These are phyloP conservation scores for Tipula unca DNA, from an alignment of 2,888 invertebrate species.

Conservation along the genomic window DNA sequence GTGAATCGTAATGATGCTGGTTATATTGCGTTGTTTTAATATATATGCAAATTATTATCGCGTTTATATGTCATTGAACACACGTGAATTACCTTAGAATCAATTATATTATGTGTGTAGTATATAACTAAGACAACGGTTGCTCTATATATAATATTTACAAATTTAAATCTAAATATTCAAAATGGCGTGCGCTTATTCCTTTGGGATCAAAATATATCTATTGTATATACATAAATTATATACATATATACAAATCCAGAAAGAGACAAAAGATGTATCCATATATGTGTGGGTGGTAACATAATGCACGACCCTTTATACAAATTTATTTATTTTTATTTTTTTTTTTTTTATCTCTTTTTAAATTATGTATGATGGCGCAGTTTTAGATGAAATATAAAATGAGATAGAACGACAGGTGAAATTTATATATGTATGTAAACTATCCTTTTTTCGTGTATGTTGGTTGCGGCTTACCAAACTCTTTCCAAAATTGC, in stretches of 20 bases:
- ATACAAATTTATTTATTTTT: too few species aligned
- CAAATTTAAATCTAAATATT: not conserved
- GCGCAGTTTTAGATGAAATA: slow-evolving; percentile 8
- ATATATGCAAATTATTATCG: not conserved
- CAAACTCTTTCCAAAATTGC: slow-evolving; percentile 15
- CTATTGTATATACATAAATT: too few species aligned
- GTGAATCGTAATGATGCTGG: not conserved
- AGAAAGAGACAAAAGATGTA: not conserved
- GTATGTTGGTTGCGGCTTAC: not conserved
- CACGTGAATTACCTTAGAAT: slow-evolving; percentile 8
- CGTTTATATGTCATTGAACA: not conserved
- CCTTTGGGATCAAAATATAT: not conserved
- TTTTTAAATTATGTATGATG: not conserved
- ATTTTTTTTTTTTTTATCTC: not conserved
- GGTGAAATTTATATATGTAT: slow-evolving; percentile 19
- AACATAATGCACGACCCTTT: slow-evolving; percentile 18
- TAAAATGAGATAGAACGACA: not conserved
- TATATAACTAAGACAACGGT: not conserved
- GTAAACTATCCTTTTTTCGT: not conserved
- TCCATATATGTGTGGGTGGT: slow-evolving; percentile 15
- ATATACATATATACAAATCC: not conserved
- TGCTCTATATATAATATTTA: not conserved
- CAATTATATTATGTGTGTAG: not conserved
- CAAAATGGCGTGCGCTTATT: not conserved
- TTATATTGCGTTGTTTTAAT: not conserved